Evolutionary conservation across 2,888 invertebrate species (phyloP).

Genomic region (Drosophila nr. medialis): DNA sequence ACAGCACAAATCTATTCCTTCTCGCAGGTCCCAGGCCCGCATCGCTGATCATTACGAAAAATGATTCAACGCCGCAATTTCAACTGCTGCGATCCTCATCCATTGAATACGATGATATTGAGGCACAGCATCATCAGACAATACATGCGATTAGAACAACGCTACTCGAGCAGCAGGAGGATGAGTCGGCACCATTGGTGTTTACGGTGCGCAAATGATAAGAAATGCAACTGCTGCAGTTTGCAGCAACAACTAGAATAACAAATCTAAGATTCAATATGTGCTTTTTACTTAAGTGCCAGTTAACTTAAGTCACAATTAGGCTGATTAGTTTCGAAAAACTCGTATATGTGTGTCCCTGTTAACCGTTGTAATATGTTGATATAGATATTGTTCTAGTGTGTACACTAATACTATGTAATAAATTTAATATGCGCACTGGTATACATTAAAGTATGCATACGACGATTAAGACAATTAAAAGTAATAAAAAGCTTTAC

Average conservation of each 20-base stretch:
- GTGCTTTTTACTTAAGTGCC: slow-evolving; percentile 63
- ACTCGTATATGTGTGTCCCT: slow-evolving; percentile 40
- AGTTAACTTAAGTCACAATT: slow-evolving; percentile 59
- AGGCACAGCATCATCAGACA: slow-evolving; percentile 77
- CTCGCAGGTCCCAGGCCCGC: slow-evolving; percentile 83
- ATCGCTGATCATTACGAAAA: slow-evolving; percentile 83
- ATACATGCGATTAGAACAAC: slow-evolving; percentile 61
- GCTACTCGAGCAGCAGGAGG: slow-evolving; percentile 81
- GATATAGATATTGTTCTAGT: slow-evolving; percentile 48
- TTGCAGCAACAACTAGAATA: slow-evolving; percentile 18
- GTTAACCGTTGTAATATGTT: slow-evolving; percentile 43
- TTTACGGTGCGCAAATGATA: slow-evolving; percentile 83
- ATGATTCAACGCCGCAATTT: slow-evolving; percentile 82
- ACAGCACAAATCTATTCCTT: neutral
- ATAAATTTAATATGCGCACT: slow-evolving; percentile 59
- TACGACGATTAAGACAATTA: slow-evolving; percentile 54
- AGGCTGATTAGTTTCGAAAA: slow-evolving; percentile 50
- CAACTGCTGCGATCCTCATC: slow-evolving; percentile 84
- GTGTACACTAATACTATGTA: slow-evolving; percentile 44
- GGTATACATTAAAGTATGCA: slow-evolving; percentile 42
- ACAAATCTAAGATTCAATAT: slow-evolving; percentile 42
- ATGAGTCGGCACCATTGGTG: slow-evolving; percentile 83
- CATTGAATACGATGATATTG: slow-evolving; percentile 84
- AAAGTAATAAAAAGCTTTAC: slow-evolving; percentile 54
- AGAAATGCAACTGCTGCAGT: slow-evolving; percentile 28